A percentile compares a stretch with the other conserved stretches of the same genome.
Evolutionary conservation across 2,113 vertebrate species (phyloP).

Genomic region (Calyptomena viridis): DNA sequence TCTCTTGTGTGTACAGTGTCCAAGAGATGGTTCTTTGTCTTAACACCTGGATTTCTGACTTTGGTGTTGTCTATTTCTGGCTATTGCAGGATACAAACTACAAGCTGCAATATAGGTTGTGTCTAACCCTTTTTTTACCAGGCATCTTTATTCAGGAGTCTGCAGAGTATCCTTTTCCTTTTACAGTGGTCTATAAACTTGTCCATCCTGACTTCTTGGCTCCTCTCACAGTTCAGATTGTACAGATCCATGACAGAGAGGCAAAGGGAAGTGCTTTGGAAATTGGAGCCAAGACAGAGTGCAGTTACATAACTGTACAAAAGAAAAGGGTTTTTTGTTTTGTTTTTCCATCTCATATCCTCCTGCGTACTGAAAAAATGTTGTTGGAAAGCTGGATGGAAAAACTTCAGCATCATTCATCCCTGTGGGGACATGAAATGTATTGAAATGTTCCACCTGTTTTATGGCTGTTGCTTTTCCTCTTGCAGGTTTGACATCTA

Average conservation of each 20-base stretch:
- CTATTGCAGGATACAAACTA: background rate
- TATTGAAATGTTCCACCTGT: conserved; percentile 29
- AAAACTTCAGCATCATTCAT: conserved; percentile 22
- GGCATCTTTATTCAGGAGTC: background rate
- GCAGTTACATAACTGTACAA: conserved; percentile 47
- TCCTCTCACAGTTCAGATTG: background rate
- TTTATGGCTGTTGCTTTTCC: conserved; percentile 54
- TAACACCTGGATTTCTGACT: background rate
- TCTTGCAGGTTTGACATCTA: conserved; percentile 96
- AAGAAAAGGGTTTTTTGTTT: conserved; percentile 4
- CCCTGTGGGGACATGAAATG: background rate
- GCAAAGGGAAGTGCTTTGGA: background rate
- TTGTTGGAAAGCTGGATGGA: conserved; percentile 55
- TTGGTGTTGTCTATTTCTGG: background rate
- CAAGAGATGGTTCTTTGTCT: background rate
- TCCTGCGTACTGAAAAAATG: conserved; percentile 18
- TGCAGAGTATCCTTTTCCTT: background rate
- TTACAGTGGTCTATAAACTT: background rate
- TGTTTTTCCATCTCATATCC: background rate
- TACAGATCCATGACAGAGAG: background rate
- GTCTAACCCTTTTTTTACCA: background rate
- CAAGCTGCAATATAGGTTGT: background rate
- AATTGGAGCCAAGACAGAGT: background rate
- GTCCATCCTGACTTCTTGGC: background rate
- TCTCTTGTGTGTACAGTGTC: background rate